A percentile compares a stretch with the other conserved stretches of the same genome.
Conservation (phyloP, 2,888 invertebrate genomes). For the Drosophila atroscutellata region DNA sequence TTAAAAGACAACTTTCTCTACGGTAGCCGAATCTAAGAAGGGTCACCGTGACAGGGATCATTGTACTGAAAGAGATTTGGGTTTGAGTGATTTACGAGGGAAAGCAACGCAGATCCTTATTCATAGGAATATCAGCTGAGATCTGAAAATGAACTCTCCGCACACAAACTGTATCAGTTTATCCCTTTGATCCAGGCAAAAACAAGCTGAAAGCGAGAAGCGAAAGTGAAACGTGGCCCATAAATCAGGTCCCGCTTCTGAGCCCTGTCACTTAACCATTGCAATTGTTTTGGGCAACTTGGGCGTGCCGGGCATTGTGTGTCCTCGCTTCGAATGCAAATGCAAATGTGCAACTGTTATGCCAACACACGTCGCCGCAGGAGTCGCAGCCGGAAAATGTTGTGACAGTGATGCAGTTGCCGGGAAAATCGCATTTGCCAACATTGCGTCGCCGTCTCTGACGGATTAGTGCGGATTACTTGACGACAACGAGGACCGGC, state of each 20-base stretch:
- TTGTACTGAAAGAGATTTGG: slow-evolving; percentile 48
- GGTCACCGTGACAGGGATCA: slow-evolving; percentile 28
- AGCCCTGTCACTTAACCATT: slow-evolving; percentile 22
- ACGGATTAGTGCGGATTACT: slow-evolving; percentile 74
- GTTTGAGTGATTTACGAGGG: slow-evolving; percentile 72
- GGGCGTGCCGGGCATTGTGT: slow-evolving; percentile 38
- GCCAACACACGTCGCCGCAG: slow-evolving; percentile 68
- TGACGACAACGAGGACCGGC: slow-evolving; percentile 13
- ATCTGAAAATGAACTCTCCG: slow-evolving; percentile 15
- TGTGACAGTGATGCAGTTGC: slow-evolving; percentile 78
- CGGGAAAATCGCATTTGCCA: slow-evolving; percentile 75
- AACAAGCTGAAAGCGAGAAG: slow-evolving; percentile 19
- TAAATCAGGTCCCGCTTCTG: slow-evolving; percentile 57
- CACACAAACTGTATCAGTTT: slow-evolving; percentile 35
- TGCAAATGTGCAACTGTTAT: slow-evolving; percentile 74
- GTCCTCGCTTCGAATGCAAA: slow-evolving; percentile 23
- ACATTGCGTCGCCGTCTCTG: slow-evolving; percentile 64
- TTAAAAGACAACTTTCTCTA: slow-evolving; percentile 29
- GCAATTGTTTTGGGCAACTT: slow-evolving; percentile 54
- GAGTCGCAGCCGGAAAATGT: slow-evolving; percentile 49
- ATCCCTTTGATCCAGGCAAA: slow-evolving; percentile 41
- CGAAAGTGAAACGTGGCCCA: slow-evolving; percentile 71
- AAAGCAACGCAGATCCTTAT: slow-evolving; percentile 31
- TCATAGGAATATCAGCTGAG: slow-evolving; percentile 30
- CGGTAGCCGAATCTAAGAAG: slow-evolving; percentile 36